Percentiles rank a stretch among this genome's conserved stretches.
Conservation (phyloP, 1,140 invertebrate species). For the Heliconius congener region DNA sequence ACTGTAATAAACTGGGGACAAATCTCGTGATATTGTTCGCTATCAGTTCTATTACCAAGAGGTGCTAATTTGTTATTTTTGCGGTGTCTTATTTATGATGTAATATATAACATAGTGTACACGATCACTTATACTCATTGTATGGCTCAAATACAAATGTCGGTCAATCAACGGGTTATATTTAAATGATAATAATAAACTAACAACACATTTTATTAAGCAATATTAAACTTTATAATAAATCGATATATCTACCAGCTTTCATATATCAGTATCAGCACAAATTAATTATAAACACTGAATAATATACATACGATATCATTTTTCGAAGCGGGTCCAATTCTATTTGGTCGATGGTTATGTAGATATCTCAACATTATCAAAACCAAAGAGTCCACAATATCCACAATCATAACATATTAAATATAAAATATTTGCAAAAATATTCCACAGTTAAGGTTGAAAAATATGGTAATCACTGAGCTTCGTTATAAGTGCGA, state of each 20-base stretch:
- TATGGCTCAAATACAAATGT: no score
- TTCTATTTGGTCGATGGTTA: constrained; percentile 53
- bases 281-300: background rate
- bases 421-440: background rate
- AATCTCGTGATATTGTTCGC: no score
- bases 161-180: no score
- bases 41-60: no score
- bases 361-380: constrained; percentile 62
- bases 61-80: no score
- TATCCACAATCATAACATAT: constrained; percentile 37
- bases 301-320: constrained; percentile 53
- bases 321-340: constrained; percentile 50
- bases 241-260: background rate
- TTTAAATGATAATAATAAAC: no score
- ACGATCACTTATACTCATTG: no score
- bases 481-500: constrained; percentile 17
- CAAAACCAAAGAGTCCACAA: constrained; percentile 34
- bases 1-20: no score
- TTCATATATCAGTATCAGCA: background rate
- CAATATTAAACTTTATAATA: background rate
- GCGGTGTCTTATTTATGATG: no score
- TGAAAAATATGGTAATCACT: constrained; percentile 36
- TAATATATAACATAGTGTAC: no score
- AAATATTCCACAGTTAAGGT: constrained; percentile 9
- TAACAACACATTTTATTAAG: no score